A percentile compares a stretch with the other conserved stretches of the same genome.
These are phyloP conservation scores for Drymonia ruficornis DNA, from an alignment of 2,888 invertebrate species.

Conservation along the genomic window DNA sequence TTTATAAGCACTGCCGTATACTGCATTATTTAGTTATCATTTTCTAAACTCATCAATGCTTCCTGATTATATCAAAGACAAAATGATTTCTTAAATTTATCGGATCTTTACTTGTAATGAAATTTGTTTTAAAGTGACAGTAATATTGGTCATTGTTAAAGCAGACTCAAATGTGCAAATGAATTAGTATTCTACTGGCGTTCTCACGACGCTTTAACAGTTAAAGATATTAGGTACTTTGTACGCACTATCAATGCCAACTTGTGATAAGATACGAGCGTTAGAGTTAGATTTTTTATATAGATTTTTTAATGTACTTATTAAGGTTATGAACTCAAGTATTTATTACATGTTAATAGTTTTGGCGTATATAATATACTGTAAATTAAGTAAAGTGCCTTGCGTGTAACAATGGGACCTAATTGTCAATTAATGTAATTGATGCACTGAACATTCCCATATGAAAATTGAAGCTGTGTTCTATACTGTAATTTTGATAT, in stretches of 20 bases:
- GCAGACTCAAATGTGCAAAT: not conserved
- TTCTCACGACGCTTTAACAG: not conserved
- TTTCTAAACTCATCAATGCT: not conserved
- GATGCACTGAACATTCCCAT: constrained; percentile 80
- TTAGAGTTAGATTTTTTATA: constrained; percentile 40
- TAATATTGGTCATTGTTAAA: not conserved
- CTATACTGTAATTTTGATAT: constrained; percentile 62
- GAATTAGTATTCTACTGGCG: not conserved
- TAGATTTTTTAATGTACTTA: constrained; percentile 59
- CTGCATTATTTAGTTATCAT: not conserved
- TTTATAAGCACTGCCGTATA: not conserved
- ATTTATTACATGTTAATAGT: constrained; percentile 56
- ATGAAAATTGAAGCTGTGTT: constrained; percentile 60
- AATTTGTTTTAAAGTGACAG: not conserved
- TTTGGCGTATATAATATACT: constrained; percentile 35
- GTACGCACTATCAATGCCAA: constrained; percentile 49
- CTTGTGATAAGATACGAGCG: constrained; percentile 60
- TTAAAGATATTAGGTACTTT: not conserved
- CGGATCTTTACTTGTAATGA: not conserved
- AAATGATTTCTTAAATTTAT: not conserved
- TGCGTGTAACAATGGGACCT: constrained; percentile 68
- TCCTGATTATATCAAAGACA: not conserved
- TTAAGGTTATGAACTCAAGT: constrained; percentile 57
- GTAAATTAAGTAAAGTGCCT: constrained; percentile 64
- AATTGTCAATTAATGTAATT: constrained; percentile 64